phyloP scores from a whole-genome alignment of 2,888 invertebrate genomes.

The Lomographa bimaculata region DNA sequence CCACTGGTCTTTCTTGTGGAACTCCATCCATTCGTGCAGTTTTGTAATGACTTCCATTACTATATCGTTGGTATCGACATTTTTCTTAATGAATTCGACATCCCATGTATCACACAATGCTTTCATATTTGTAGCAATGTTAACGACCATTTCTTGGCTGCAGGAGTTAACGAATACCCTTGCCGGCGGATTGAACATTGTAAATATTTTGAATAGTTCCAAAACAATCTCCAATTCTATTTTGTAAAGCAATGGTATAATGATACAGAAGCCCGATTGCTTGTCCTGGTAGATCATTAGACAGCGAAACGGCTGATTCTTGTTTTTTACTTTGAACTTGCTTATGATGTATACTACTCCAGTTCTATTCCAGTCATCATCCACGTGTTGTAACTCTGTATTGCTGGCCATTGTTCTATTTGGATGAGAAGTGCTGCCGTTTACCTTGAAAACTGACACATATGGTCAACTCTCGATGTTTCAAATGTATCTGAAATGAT shows the following conservation, averaged over 20 bases:
- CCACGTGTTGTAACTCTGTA: too few species aligned
- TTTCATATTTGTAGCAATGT: background rate
- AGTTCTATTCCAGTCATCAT: background rate
- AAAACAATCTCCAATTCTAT: conserved; percentile 6
- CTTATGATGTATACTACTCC: conserved; percentile 5
- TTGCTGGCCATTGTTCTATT: too few species aligned
- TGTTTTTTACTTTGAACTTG: conserved; percentile 6
- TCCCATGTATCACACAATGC: background rate
- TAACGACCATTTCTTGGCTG: background rate
- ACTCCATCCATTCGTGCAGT: conserved; percentile 3
- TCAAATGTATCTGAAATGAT: too few species aligned
- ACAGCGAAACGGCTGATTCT: background rate
- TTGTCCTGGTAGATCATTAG: conserved; percentile 10
- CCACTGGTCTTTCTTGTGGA: background rate
- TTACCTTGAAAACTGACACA: too few species aligned
- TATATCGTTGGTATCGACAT: background rate
- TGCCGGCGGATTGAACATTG: conserved; percentile 2
- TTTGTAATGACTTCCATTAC: background rate
- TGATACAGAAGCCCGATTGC: conserved; percentile 4
- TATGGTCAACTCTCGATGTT: too few species aligned
- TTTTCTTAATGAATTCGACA: background rate
- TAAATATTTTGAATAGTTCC: conserved; percentile 14
- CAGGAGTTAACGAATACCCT: conserved; percentile 4
- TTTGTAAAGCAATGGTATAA: conserved; percentile 4
- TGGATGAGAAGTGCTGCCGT: too few species aligned